phyloP scores from a whole-genome alignment of 2,113 vertebrate species.

The Glaucomys volans region DNA sequence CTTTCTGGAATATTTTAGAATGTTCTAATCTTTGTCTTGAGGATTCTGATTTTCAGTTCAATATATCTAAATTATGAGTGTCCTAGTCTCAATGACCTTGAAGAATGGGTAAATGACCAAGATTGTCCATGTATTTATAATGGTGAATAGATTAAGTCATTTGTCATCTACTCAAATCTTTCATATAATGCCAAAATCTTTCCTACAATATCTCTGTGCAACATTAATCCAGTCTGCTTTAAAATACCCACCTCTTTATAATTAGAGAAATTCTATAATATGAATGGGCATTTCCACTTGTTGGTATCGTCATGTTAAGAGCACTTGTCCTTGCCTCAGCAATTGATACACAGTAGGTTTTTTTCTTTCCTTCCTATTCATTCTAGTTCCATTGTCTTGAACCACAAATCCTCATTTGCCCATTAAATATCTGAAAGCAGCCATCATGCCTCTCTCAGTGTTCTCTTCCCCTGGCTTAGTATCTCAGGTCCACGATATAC shows the following conservation, averaged over 20 bases:
- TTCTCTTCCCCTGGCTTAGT: neutral
- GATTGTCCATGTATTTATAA: neutral
- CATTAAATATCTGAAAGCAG: neutral
- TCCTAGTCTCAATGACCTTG: neutral
- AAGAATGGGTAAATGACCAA: neutral
- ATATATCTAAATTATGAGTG: neutral
- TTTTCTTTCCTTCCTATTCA: neutral
- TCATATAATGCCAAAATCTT: neutral
- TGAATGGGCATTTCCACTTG: neutral
- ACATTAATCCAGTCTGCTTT: neutral
- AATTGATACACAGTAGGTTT: neutral
- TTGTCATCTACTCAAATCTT: neutral
- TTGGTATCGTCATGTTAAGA: neutral
- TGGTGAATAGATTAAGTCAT: neutral
- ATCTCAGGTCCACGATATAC: neutral
- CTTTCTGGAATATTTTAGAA: neutral
- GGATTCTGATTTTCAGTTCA: neutral
- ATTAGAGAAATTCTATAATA: neutral
- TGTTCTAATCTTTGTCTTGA: slow-evolving; percentile 30
- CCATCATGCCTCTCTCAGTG: neutral
- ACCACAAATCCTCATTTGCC: neutral
- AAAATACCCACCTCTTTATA: neutral
- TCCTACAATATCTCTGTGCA: neutral
- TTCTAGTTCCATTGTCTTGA: neutral
- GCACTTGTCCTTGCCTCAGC: neutral